Evolutionary conservation across 1,140 invertebrate species (phyloP), one percentile per base, ranked within the genome.

Genomic region (Neodiprion fabricii): DNA sequence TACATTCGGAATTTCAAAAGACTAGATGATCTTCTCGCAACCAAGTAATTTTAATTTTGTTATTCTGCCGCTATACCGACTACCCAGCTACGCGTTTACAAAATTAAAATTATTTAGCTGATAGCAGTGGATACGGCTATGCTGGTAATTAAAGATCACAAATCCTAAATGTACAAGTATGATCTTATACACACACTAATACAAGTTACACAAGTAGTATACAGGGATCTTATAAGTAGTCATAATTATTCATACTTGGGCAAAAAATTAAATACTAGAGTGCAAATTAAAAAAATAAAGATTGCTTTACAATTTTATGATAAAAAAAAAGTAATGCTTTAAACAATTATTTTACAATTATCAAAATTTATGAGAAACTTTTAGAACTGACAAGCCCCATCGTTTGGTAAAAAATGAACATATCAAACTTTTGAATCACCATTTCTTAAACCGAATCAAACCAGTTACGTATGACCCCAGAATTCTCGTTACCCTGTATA

Each of bases 11-110:
- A 80, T 74, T 71, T 84, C 83, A 84, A 85, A 85, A 85, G 81
- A 80, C 84, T 84, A 80, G 7, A 69, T 47, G 68, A 9, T 70
- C 69, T 76, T 78, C 82, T 77, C 76, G 76, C 78, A 78, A 81
- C 79, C 79, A 81, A 81, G 80, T 87, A 87, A 87, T 87, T 87
- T 87, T 87, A 87, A 87, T 87, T 87, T 87, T 87, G 86, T 86
- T 87, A 83, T 86, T 87, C 86, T 84, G 85, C 85, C 83, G 83
- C 80, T 82, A 85, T 82, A 83, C 80, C 79, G 81, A 85, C 82
- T 82, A 84, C 83, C 81, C 81, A 82, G 83, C 70, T n/a, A 69
- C 67, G 40, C 21, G 12, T 81, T 61, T 84, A 85, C 84, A 82
- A 83, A 80, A 84, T 83, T 72, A 82, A 81, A 81, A 83, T 85